Evolutionary conservation across 2,797 vertebrate genomes (phyloP).

Genomic region (Oophaga sylvatica): DNA sequence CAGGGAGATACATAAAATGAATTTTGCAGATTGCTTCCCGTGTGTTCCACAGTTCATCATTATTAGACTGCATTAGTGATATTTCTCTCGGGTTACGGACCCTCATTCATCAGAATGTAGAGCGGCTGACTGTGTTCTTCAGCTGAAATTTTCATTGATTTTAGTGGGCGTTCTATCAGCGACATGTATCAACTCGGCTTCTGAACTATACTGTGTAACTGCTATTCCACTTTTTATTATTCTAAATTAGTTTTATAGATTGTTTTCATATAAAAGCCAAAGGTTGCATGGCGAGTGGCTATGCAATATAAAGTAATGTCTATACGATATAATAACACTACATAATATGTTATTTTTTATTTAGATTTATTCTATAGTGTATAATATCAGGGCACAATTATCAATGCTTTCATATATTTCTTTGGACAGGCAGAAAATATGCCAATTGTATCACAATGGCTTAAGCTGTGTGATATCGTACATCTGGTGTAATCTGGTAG

Average conservation of each 20-base stretch:
- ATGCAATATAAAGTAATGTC: background rate
- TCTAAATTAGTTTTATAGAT: slow-evolving; percentile 24
- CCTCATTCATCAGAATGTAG: slow-evolving; percentile 19
- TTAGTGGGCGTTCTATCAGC: background rate
- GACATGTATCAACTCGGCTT: background rate
- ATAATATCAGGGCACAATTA: no score
- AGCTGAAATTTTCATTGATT: background rate
- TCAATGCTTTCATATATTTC: no score
- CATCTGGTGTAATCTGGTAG: no score
- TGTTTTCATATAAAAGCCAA: slow-evolving; percentile 20
- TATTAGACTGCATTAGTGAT: slow-evolving; percentile 12
- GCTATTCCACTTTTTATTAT: slow-evolving; percentile 3
- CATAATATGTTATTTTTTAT: background rate
- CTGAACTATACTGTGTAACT: background rate
- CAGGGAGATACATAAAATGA: background rate
- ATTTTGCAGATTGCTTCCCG: background rate
- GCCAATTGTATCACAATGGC: no score
- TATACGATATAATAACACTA: background rate
- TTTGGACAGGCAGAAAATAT: no score
- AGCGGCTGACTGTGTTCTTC: background rate
- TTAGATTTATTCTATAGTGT: background rate
- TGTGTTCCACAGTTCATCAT: slow-evolving; percentile 21
- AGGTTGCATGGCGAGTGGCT: background rate
- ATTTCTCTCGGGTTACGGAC: slow-evolving; percentile 20
- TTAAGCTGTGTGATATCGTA: no score